phyloP scores from a whole-genome alignment of 2,113 vertebrate genomes.

The Pollimyrus isidori region DNA sequence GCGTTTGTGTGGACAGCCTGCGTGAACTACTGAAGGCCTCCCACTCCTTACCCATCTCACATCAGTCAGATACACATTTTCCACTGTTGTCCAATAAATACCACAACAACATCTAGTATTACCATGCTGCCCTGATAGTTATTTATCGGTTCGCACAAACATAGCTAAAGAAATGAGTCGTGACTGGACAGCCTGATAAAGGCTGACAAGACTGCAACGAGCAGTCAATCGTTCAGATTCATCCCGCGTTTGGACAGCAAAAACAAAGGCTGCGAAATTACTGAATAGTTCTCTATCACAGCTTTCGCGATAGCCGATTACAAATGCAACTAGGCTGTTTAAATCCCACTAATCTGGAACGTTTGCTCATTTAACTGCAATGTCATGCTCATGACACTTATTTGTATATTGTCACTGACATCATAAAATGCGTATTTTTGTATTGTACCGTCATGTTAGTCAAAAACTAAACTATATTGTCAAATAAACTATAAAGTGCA shows the following conservation, averaged over 20 bases:
- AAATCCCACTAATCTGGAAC: neutral
- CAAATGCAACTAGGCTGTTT: neutral
- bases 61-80: neutral
- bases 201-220: neutral
- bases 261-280: neutral
- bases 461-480: neutral
- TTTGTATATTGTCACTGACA: neutral
- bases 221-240: neutral
- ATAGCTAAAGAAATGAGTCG: neutral
- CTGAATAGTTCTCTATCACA: neutral
- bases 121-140: neutral
- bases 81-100: neutral
- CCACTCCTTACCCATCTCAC: neutral
- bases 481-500: neutral
- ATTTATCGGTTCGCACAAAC: neutral
- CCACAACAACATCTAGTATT: neutral
- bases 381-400: neutral
- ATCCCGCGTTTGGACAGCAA: neutral
- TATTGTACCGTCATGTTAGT: neutral
- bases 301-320: neutral
- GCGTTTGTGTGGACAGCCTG: neutral
- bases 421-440: neutral
- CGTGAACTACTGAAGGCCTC: neutral
- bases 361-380: neutral
- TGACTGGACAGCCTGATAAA: neutral